phyloP scores from a whole-genome alignment of 2,797 vertebrate species.

The Phaenicophaeus curvirostris region DNA sequence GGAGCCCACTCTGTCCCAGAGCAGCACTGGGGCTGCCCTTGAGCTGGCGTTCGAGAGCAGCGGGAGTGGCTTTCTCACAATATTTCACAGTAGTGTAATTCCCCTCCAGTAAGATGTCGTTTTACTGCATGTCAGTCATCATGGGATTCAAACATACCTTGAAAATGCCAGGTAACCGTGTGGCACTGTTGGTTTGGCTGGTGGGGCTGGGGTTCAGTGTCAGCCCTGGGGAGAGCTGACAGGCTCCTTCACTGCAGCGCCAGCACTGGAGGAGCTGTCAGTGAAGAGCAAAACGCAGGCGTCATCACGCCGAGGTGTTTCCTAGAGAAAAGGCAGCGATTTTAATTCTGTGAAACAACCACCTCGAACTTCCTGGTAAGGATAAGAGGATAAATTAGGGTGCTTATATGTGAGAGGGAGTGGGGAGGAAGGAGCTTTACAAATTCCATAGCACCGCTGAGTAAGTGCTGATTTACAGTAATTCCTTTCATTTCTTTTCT shows the following conservation, averaged over 20 bases:
- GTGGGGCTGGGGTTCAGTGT: too few relatives aligned
- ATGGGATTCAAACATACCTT: background rate
- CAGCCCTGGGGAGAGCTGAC: too few relatives aligned
- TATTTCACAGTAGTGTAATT: fast-evolving
- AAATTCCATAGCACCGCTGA: slow-evolving; percentile 19
- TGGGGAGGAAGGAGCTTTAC: background rate
- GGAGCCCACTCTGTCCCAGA: background rate
- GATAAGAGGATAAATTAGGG: slow-evolving; percentile 51
- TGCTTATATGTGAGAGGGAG: background rate
- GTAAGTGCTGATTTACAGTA: slow-evolving; percentile 73
- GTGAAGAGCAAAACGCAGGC: background rate
- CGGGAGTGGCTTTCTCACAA: fast-evolving
- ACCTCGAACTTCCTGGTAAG: background rate
- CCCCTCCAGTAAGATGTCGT: background rate
- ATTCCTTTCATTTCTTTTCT: slow-evolving; percentile 72
- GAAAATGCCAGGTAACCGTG: fast-evolving
- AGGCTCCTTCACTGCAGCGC: fast-evolving
- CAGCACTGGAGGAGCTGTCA: background rate
- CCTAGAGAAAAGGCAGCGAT: background rate
- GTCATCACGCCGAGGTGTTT: background rate
- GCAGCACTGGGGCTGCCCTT: background rate
- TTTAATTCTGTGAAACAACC: slow-evolving; percentile 1
- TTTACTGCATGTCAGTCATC: background rate
- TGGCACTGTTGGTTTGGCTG: too few relatives aligned
- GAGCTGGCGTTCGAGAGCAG: background rate